Conservation (phyloP, 2,797 vertebrate species). For the Arctocebus calabarensis region DNA sequence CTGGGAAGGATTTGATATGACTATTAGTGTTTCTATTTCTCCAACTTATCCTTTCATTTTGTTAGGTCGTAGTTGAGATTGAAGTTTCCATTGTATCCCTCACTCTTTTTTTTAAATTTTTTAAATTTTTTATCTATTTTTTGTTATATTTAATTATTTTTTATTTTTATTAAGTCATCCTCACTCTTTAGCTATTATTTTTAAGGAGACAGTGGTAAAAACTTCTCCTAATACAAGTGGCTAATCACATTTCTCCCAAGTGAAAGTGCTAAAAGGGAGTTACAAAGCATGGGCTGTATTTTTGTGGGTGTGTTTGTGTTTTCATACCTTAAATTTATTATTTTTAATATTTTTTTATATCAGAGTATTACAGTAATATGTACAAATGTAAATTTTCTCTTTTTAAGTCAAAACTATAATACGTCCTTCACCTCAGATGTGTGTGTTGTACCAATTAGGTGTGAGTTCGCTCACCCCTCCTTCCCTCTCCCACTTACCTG, state of each 20-base stretch:
- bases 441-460: no score
- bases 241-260: not conserved
- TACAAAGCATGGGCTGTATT: not conserved
- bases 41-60: not conserved
- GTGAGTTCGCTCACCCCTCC: no score
- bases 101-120: not conserved
- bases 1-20: not conserved
- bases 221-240: not conserved
- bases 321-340: no score
- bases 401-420: no score
- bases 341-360: no score
- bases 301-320: not conserved
- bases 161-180: no score
- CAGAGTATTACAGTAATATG: no score
- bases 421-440: no score
- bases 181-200: rapidly evolving
- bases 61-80: not conserved
- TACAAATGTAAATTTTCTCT: no score
- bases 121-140: no score
- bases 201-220: not conserved
- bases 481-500: no score
- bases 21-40: not conserved
- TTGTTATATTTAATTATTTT: no score
- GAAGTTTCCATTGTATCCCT: not conserved
- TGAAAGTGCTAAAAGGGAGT: not conserved